Conservation (phyloP, 2,888 invertebrate species). For the Dysmachus trigonus region DNA sequence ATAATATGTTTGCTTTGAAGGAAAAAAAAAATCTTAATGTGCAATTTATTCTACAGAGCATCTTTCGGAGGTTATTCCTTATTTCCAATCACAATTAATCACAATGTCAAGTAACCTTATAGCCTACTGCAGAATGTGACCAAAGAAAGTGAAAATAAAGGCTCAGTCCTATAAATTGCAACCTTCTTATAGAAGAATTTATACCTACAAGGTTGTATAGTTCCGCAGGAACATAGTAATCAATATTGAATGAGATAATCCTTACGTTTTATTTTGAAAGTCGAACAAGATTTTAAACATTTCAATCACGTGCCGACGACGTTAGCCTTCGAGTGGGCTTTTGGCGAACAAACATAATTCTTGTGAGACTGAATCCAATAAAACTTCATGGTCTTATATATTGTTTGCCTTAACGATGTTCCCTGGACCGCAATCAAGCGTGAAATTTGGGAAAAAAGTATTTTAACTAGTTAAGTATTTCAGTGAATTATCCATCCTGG, state of each 20-base stretch:
- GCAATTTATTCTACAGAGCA: background rate
- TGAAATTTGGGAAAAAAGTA: background rate
- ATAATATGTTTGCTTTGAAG: background rate
- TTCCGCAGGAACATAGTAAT: background rate
- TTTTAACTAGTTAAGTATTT: background rate
- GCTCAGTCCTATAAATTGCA: background rate
- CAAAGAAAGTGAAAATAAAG: background rate
- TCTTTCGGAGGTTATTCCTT: background rate
- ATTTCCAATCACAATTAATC: background rate
- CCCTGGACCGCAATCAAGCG: background rate
- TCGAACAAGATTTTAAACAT: background rate
- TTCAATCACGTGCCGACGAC: background rate
- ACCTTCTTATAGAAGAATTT: background rate
- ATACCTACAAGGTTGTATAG: background rate
- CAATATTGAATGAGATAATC: background rate
- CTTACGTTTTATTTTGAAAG: background rate
- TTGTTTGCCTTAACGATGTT: background rate
- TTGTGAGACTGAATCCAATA: background rate
- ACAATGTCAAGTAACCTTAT: background rate
- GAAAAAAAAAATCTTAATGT: background rate
- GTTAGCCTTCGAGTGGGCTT: background rate
- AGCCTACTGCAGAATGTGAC: background rate
- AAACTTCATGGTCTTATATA: background rate
- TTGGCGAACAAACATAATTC: background rate
- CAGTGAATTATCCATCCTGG: background rate